Conservation (phyloP, 1,140 invertebrate genomes). For the Formica selysi region DNA sequence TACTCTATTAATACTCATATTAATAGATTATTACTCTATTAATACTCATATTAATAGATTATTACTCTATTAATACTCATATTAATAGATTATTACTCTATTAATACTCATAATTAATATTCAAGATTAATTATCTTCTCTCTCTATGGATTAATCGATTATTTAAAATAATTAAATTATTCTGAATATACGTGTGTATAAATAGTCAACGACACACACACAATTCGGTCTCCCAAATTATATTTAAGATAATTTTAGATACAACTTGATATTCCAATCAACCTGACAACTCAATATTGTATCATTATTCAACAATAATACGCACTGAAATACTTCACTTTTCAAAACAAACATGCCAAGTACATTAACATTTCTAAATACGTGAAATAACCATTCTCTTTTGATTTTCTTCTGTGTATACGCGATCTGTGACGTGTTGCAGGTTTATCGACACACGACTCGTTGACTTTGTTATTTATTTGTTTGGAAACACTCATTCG, state of each 20-base stretch:
- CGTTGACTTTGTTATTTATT: slow-evolving; percentile 58
- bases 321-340: slow-evolving; percentile 1
- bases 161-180: slow-evolving; percentile 23
- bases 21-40: not conserved
- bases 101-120: slow-evolving; percentile 12
- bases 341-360: not conserved
- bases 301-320: slow-evolving; percentile 19
- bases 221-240: not conserved
- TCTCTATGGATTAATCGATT: not conserved
- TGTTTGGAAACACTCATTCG: slow-evolving; percentile 49
- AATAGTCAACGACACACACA: not conserved
- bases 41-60: not conserved
- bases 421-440: not conserved
- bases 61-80: slow-evolving; percentile 4
- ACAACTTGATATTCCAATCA: not conserved
- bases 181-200: not conserved
- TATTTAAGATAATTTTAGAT: not conserved
- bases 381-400: slow-evolving; percentile 44
- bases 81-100: not conserved
- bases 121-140: slow-evolving; percentile 30
- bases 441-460: slow-evolving; percentile 48
- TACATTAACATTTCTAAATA: slow-evolving; percentile 49
- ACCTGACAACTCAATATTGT: not conserved
- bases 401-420: not conserved
- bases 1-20: slow-evolving; percentile 4